Conservation (phyloP, 1,140 invertebrate species). For the Scylla paramamosain region DNA sequence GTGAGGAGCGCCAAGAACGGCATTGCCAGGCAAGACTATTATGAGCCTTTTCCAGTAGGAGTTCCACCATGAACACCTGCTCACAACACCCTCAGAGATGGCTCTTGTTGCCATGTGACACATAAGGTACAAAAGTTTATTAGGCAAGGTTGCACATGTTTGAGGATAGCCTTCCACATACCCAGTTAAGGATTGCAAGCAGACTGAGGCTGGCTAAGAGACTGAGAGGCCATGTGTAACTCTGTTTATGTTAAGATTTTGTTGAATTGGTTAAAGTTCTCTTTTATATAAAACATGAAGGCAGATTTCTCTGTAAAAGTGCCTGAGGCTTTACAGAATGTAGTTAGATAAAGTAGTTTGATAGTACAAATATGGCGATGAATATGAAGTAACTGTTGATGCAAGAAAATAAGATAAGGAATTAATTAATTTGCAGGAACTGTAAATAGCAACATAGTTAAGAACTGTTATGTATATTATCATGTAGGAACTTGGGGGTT, state of each 20-base stretch:
- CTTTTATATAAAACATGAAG: too few species aligned
- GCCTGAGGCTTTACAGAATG: too few species aligned
- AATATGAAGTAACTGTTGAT: not conserved
- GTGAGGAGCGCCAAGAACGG: slow-evolving; percentile 2
- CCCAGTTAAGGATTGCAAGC: slow-evolving; percentile 5
- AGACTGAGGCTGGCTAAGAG: not conserved
- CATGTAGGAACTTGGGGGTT: not conserved
- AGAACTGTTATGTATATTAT: not conserved
- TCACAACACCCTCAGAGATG: slow-evolving; percentile 49
- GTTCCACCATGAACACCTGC: slow-evolving; percentile 35
- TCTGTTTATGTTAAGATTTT: not conserved
- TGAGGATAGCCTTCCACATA: slow-evolving; percentile 40
- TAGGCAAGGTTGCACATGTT: slow-evolving; percentile 47
- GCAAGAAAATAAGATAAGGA: not conserved
- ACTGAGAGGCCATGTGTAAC: not conserved
- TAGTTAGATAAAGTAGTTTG: too few species aligned
- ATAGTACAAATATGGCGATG: too few species aligned
- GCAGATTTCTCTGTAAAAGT: too few species aligned
- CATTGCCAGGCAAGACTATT: slow-evolving; percentile 36
- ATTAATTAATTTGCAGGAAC: not conserved
- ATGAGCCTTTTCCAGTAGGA: slow-evolving; percentile 56
- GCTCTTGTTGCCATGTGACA: slow-evolving; percentile 51
- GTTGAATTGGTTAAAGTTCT: not conserved
- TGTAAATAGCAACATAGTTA: not conserved
- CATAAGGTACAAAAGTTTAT: slow-evolving; percentile 61